Conservation (phyloP, 2,797 vertebrate species). For the Bradypus variegatus region DNA sequence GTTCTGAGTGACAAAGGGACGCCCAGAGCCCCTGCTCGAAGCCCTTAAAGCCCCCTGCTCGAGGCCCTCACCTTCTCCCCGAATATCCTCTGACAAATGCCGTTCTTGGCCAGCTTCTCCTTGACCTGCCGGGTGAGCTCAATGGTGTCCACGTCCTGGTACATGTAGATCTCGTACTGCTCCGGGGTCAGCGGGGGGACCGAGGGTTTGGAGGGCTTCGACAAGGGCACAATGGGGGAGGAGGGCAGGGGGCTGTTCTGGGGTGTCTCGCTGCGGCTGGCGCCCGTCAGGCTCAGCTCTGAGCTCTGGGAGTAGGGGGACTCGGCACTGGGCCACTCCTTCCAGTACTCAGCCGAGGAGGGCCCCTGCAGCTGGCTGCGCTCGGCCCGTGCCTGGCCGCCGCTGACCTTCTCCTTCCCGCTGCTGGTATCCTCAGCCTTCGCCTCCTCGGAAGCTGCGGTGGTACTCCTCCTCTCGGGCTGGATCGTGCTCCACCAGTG, state of each 20-base stretch:
- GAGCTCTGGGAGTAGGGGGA: slow-evolving; percentile 86
- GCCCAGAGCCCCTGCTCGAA: not conserved
- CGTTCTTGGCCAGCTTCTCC: slow-evolving; percentile 91
- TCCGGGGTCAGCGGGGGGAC: slow-evolving; percentile 86
- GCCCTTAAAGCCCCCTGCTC: not conserved
- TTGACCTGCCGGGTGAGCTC: slow-evolving; percentile 91
- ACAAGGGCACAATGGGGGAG: slow-evolving; percentile 79
- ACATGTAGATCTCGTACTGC: slow-evolving; percentile 93
- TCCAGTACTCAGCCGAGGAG: slow-evolving; percentile 87
- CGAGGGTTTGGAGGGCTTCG: slow-evolving; percentile 82
- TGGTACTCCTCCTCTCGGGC: slow-evolving; percentile 78
- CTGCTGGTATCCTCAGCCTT: slow-evolving; percentile 78
- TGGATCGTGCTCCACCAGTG: slow-evolving; percentile 92
- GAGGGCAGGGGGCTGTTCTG: slow-evolving; percentile 86
- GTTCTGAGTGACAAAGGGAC: not conserved
- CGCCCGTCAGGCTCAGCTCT: slow-evolving; percentile 82
- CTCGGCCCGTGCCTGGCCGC: slow-evolving; percentile 74
- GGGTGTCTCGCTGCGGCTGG: slow-evolving; percentile 83
- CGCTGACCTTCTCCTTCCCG: slow-evolving; percentile 75
- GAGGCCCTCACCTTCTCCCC: slow-evolving; percentile 84
- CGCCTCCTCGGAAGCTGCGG: slow-evolving; percentile 71
- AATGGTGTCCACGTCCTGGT: slow-evolving; percentile 90
- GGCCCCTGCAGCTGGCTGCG: slow-evolving; percentile 78
- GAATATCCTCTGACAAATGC: slow-evolving; percentile 91
- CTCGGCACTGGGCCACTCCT: slow-evolving; percentile 86